A percentile compares a stretch with the other conserved stretches of the same genome.
phyloP scores from a whole-genome alignment of 2,797 vertebrate genomes.

The Lepilemur ruficaudatus region DNA sequence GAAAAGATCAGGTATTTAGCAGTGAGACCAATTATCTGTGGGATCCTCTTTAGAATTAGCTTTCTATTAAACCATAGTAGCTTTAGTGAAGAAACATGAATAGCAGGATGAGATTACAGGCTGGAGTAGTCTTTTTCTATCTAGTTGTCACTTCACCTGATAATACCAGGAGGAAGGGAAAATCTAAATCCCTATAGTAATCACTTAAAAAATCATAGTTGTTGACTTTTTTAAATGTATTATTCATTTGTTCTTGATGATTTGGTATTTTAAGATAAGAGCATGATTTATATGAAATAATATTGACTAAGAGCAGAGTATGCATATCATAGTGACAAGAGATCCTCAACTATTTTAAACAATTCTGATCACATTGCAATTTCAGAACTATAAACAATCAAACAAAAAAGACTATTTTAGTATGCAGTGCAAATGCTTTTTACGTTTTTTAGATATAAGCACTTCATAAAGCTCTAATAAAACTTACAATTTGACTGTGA shows the following conservation, averaged over 20 bases:
- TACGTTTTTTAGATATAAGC: background rate
- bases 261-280: background rate
- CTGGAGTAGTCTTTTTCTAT: background rate
- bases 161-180: background rate
- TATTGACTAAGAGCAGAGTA: background rate
- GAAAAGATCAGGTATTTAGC: background rate
- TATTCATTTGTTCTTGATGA: background rate
- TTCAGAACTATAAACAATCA: background rate
- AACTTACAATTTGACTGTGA: background rate
- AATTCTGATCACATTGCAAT: background rate
- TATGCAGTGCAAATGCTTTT: background rate
- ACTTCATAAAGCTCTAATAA: background rate
- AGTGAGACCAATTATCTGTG: background rate
- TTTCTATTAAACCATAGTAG: background rate
- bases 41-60: background rate
- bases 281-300: background rate
- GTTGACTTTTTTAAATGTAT: background rate
- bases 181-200: background rate
- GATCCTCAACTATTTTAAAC: background rate
- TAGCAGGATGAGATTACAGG: background rate
- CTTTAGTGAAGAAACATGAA: background rate
- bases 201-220: background rate
- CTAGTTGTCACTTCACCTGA: background rate
- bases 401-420: background rate
- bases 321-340: background rate